Evolutionary conservation across 2,888 invertebrate genomes (phyloP), one percentile per base, ranked within the genome.

Genomic region (Cantharis nigra): DNA sequence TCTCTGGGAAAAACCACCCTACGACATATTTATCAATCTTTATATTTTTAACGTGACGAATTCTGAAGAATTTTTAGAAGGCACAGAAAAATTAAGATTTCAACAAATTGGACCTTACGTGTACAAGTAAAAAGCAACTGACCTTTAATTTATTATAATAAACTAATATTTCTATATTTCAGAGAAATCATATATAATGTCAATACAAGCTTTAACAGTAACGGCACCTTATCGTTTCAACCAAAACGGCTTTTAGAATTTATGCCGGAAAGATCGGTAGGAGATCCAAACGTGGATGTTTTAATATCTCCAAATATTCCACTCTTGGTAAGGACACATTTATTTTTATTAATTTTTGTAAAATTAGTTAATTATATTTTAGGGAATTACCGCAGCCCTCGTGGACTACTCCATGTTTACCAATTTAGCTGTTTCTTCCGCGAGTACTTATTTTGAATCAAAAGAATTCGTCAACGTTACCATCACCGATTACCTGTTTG

Each of bases 41-140:
- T 95, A 92, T 85, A 89, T 95, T 76, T 96, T 95, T 87, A 96
- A 96, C 85, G 91, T 96, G 71, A 96, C 96, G n/a, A 96, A 96
- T 86, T 87, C 91, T 2, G 91, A 92, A 10, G 91, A 90, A 69
- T 96, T 95, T 87, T 86, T 93, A 33, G 88, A 88, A 0, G 94
- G 94, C 0, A 87, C 89, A 71, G 93, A 89, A 73, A 95, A 94
- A 82, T 87, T 96, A 65, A 92, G 91, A 81, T 81, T 96, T 3
- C 85, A 92, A 71, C 93, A 96, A 89, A 87, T 95, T 18, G 96
- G 96, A 0, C 96, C 96, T 0, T 96, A 95, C 85, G 92, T 94
- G 16, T 97, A 96, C 88, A 93, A 93, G 96, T 96, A 88, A 91
- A 92, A 89, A 62, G 7, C 16, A 9, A 1, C 26, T 14, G 33